Percentiles rank a stretch among this genome's conserved stretches.
Conservation (phyloP, 53 echinoderm and acorn worm genomes). For the Echinometra lucunter region DNA sequence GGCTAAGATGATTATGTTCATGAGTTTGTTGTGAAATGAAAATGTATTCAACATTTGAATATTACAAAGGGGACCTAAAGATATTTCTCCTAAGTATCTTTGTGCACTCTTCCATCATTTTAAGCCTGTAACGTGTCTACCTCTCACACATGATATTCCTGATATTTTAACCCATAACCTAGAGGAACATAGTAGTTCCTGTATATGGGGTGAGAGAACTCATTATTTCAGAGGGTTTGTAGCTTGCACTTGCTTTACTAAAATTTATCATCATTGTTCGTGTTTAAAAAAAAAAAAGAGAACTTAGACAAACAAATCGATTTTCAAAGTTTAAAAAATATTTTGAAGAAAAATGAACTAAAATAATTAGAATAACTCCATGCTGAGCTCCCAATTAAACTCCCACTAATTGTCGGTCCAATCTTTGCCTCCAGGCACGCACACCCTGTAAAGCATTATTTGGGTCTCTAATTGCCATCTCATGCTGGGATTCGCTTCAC, state of each 20-base stretch:
- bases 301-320: background rate
- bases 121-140: background rate
- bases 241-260: too few species aligned
- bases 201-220: too few species aligned
- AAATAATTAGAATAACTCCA: background rate
- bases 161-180: too few species aligned
- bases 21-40: background rate
- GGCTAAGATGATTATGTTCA: background rate
- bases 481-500: slow-evolving; percentile 42
- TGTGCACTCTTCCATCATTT: background rate
- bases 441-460: slow-evolving; percentile 10
- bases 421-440: background rate
- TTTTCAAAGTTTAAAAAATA: background rate
- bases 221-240: too few species aligned
- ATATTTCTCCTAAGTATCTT: background rate
- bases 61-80: background rate
- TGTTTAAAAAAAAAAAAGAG: background rate
- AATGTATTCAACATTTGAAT: background rate
- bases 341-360: background rate
- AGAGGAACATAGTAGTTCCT: too few species aligned
- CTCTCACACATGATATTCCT: too few species aligned
- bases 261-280: background rate
- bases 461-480: background rate
- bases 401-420: slow-evolving; percentile 9
- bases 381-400: slow-evolving; percentile 36